Conservation (phyloP, 2,888 invertebrate species). For the Ectemnius lituratus region DNA sequence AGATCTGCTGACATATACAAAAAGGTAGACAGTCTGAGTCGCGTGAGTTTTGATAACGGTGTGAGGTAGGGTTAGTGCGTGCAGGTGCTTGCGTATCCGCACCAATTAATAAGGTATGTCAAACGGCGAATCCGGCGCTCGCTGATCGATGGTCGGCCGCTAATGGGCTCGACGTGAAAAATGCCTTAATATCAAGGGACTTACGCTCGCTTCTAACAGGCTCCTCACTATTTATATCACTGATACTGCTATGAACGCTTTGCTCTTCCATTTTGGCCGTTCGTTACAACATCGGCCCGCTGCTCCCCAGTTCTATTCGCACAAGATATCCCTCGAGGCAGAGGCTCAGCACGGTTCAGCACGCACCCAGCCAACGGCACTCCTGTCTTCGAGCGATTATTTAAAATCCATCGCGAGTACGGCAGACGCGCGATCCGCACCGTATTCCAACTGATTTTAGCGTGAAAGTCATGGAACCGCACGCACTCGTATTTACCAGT, state of each 20-base stretch:
- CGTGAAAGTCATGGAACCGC: slow-evolving; percentile 50
- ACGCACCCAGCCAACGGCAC: slow-evolving; percentile 47
- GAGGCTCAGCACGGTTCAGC: neutral
- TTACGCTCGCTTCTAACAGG: slow-evolving; percentile 73
- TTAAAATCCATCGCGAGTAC: slow-evolving; percentile 64
- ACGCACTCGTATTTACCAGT: slow-evolving; percentile 41
- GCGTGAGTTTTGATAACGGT: slow-evolving; percentile 45
- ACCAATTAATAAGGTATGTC: slow-evolving; percentile 28
- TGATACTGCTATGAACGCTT: slow-evolving; percentile 76
- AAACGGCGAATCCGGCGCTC: slow-evolving; percentile 4
- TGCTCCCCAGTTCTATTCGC: slow-evolving; percentile 37
- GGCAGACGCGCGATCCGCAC: slow-evolving; percentile 51
- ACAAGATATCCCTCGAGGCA: neutral
- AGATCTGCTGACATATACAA: slow-evolving; percentile 46
- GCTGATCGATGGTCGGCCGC: slow-evolving; percentile 1
- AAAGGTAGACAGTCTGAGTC: slow-evolving; percentile 35
- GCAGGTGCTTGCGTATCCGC: slow-evolving; percentile 45
- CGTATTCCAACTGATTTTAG: slow-evolving; percentile 50
- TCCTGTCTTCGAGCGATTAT: slow-evolving; percentile 53
- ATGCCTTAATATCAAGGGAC: slow-evolving; percentile 53
- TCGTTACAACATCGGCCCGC: slow-evolving; percentile 71
- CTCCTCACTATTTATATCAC: slow-evolving; percentile 78
- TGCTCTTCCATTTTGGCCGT: slow-evolving; percentile 77
- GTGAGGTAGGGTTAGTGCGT: slow-evolving; percentile 61
- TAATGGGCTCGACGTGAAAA: slow-evolving; percentile 20